A percentile compares a stretch with the other conserved stretches of the same genome.
phyloP scores from a whole-genome alignment of 2,113 vertebrate genomes.

The Poicephalus meyeri region DNA sequence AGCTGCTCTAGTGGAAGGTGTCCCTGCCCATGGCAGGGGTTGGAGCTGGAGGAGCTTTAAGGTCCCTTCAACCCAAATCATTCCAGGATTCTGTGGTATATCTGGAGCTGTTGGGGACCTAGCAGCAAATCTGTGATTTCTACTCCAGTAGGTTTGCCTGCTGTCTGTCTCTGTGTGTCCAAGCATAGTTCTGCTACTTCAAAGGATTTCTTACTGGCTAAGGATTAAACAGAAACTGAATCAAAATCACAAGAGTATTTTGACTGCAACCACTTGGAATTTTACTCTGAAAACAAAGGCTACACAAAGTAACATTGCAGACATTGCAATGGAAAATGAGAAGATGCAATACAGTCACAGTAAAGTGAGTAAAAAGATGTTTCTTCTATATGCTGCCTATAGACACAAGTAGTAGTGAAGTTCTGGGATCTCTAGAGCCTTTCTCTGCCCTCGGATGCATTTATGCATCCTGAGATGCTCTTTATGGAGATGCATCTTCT shows the following conservation, averaged over 20 bases:
- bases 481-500: background rate
- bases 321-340: background rate
- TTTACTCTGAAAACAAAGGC: background rate
- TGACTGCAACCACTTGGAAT: background rate
- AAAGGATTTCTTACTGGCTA: background rate
- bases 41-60: background rate
- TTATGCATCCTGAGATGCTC: fast-evolving
- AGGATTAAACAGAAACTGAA: background rate
- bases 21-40: background rate
- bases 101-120: background rate
- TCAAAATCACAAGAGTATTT: background rate
- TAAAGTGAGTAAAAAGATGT: background rate
- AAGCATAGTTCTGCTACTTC: background rate
- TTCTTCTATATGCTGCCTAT: background rate
- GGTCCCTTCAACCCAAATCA: background rate
- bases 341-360: background rate
- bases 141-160: background rate
- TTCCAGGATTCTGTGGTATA: background rate
- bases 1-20: background rate
- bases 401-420: background rate
- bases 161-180: background rate
- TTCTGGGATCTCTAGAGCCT: background rate
- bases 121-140: background rate
- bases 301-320: background rate
- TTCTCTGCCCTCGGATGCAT: background rate